A percentile compares a stretch with the other conserved stretches of the same genome.
Evolutionary conservation across 2,888 invertebrate species (phyloP).

Genomic region (Apoda limacodes): DNA sequence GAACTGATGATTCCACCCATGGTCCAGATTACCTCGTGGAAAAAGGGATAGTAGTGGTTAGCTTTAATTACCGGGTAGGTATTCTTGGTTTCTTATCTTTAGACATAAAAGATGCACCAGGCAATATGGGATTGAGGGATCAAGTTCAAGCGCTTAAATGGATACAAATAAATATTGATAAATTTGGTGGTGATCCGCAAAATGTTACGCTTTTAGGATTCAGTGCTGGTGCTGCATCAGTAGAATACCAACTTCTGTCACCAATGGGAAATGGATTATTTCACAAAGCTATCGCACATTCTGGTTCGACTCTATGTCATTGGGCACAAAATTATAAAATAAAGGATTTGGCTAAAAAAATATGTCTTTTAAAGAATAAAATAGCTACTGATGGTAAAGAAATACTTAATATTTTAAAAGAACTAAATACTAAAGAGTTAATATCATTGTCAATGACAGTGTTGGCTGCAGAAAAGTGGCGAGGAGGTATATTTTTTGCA

Average conservation of each 20-base stretch:
- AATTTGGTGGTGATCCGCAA: conserved; percentile 58
- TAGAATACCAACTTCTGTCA: conserved; percentile 53
- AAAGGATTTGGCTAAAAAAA: conserved; percentile 33
- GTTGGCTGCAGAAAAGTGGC: conserved; percentile 25
- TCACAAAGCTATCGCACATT: conserved; percentile 65
- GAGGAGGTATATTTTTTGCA: conserved; percentile 54
- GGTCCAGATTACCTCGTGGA: conserved; percentile 56
- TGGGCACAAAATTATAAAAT: conserved; percentile 52
- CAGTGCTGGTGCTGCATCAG: conserved; percentile 63
- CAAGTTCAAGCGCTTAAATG: conserved; percentile 65
- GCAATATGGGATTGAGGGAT: conserved; percentile 64
- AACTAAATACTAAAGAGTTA: conserved; percentile 36
- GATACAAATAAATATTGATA: conserved; percentile 55
- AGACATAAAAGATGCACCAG: conserved; percentile 50
- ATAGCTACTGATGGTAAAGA: conserved; percentile 26
- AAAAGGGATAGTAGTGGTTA: conserved; percentile 51
- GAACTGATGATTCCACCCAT: conserved; percentile 43
- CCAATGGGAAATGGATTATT: conserved; percentile 59
- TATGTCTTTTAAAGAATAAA: conserved; percentile 35
- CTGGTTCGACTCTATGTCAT: conserved; percentile 58
- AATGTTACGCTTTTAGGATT: conserved; percentile 65
- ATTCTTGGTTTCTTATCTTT: conserved; percentile 53
- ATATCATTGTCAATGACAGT: conserved; percentile 35
- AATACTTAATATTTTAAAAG: conserved; percentile 40
- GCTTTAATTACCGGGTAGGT: conserved; percentile 55